phyloP scores from a whole-genome alignment of 2,888 invertebrate genomes.

The Frankliniella intonsa region DNA sequence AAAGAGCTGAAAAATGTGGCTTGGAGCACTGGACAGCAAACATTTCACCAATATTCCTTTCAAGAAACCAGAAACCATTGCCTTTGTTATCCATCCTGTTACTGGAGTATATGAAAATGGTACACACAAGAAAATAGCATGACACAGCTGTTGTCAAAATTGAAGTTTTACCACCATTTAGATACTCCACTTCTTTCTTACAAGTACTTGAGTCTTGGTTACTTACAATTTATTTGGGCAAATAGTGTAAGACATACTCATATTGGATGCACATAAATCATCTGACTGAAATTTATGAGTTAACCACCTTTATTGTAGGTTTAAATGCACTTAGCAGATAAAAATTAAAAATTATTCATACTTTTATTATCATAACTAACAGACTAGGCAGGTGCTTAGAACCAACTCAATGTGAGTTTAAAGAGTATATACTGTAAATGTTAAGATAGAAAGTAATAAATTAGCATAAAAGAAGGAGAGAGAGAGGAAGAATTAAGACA shows the following conservation, averaged over 20 bases:
- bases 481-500: conserved; percentile 12
- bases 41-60: not conserved
- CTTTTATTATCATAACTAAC: not conserved
- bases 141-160: not conserved
- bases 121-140: not conserved
- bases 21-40: not conserved
- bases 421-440: conserved; percentile 1
- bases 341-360: conserved; percentile 1
- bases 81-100: not conserved
- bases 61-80: not conserved
- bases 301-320: not conserved
- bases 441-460: conserved; percentile 11
- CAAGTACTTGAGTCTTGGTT: not conserved
- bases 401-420: not conserved
- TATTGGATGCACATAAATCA: not conserved
- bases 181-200: not conserved
- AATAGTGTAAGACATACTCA: not conserved
- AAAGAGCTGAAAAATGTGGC: not conserved
- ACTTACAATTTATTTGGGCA: not conserved
- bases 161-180: not conserved
- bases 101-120: not conserved
- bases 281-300: not conserved
- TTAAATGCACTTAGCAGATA: not conserved
- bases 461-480: conserved; percentile 12
- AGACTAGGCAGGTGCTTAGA: conserved; percentile 9